phyloP scores from a whole-genome alignment of 2,888 invertebrate genomes.

The Sinelater perroti region DNA sequence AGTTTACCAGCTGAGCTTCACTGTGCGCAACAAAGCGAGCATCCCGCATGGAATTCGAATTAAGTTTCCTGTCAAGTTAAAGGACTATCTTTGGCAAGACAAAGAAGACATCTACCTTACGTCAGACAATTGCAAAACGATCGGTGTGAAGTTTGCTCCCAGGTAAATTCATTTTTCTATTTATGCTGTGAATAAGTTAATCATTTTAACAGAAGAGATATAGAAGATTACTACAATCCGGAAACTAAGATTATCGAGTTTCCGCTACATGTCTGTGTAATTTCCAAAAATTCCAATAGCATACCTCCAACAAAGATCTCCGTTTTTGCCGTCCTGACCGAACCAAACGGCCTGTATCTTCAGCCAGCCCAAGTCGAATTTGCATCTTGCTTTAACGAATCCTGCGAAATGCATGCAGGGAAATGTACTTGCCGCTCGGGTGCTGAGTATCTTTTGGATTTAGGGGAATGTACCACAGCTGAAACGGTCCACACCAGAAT shows the following conservation, averaged over 20 bases:
- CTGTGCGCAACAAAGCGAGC: conserved; percentile 38
- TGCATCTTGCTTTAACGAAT: conserved; percentile 1
- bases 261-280: conserved; percentile 39
- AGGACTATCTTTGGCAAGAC: conserved; percentile 38
- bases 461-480: conserved; percentile 45
- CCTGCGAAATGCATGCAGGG: conserved; percentile 42
- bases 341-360: conserved; percentile 38
- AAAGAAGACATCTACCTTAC: conserved; percentile 32
- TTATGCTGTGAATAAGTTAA: not conserved
- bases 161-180: conserved; percentile 28
- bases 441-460: conserved; percentile 37
- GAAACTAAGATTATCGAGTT: conserved; percentile 43
- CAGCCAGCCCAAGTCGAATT: conserved; percentile 25
- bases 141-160: conserved; percentile 43
- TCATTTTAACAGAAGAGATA: conserved; percentile 15
- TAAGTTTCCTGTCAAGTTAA: conserved; percentile 42
- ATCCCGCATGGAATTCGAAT: conserved; percentile 38
- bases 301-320: conserved; percentile 43
- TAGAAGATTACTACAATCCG: conserved; percentile 26
- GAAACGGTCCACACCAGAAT: conserved; percentile 44
- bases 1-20: conserved; percentile 44
- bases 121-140: conserved; percentile 7
- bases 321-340: conserved; percentile 44
- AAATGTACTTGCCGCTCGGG: conserved; percentile 31
- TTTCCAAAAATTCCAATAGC: conserved; percentile 37